These are phyloP conservation scores for Drosophila dunni DNA, from an alignment of 1,140 invertebrate genomes.

Conservation along the genomic window DNA sequence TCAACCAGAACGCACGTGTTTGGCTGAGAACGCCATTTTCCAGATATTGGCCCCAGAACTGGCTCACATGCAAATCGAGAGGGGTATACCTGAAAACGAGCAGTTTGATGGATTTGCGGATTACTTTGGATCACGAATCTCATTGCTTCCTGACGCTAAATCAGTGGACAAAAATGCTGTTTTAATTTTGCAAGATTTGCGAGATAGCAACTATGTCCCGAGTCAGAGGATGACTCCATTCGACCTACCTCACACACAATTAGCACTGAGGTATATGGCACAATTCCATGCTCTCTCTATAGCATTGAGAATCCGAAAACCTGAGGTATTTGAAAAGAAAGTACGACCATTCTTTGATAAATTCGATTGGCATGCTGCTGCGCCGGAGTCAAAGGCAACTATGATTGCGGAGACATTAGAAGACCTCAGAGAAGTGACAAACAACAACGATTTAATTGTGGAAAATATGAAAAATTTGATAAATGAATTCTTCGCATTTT, in stretches of 20 bases:
- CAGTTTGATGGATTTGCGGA: constrained; percentile 85
- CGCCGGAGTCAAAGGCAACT: constrained; percentile 52
- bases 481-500: constrained; percentile 56
- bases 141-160: constrained; percentile 75
- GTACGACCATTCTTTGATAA: constrained; percentile 75
- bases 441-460: constrained; percentile 48
- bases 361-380: constrained; percentile 73
- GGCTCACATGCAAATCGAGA: constrained; percentile 85
- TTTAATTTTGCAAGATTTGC: constrained; percentile 87
- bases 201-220: constrained; percentile 84
- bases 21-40: constrained; percentile 87
- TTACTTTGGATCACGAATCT: constrained; percentile 86
- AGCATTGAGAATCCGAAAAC: constrained; percentile 85
- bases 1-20: constrained; percentile 86
- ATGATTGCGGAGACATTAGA: constrained; percentile 64
- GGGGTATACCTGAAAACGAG: constrained; percentile 75
- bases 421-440: constrained; percentile 50
- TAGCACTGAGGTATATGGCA: constrained; percentile 85
- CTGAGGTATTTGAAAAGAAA: constrained; percentile 85
- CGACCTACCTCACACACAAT: constrained; percentile 85
- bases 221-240: constrained; percentile 85
- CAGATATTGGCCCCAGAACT: constrained; percentile 85
- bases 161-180: constrained; percentile 86
- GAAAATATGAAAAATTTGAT: constrained; percentile 42
- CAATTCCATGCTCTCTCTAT: constrained; percentile 87